These are phyloP conservation scores for Osmerus eperlanus DNA, from an alignment of 2,113 vertebrate genomes.

Conservation along the genomic window DNA sequence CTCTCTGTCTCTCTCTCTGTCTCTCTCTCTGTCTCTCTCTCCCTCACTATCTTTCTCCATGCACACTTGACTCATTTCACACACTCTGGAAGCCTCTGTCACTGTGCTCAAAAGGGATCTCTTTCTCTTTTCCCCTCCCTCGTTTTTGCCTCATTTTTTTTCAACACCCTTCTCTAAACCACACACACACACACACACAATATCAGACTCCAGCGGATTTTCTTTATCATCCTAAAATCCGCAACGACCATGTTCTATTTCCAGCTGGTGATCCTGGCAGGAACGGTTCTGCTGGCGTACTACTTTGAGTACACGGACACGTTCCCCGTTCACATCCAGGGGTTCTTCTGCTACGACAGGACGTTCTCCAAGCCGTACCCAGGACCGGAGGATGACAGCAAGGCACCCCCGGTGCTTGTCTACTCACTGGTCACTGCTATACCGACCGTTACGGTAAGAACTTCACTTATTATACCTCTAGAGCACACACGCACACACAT, in stretches of 20 bases:
- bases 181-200: not conserved
- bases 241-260: constrained; percentile 70
- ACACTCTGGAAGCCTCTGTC: constrained; percentile 60
- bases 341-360: constrained; percentile 90
- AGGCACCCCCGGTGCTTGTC: constrained; percentile 81
- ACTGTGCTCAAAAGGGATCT: constrained; percentile 48
- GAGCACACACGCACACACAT: constrained; percentile 4
- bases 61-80: constrained; percentile 66
- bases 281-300: constrained; percentile 86
- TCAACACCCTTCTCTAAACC: not conserved
- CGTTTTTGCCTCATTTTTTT: constrained; percentile 31
- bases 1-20: constrained; percentile 52
- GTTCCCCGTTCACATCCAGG: constrained; percentile 85
- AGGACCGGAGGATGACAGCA: constrained; percentile 80
- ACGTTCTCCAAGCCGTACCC: constrained; percentile 86
- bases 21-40: not conserved
- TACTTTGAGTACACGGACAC: constrained; percentile 92
- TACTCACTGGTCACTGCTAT: constrained; percentile 83
- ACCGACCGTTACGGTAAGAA: constrained; percentile 81
- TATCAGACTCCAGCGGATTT: not conserved
- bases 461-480: not conserved
- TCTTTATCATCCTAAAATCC: constrained; percentile 3
- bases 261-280: constrained; percentile 88
- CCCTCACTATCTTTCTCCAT: constrained; percentile 19
- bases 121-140: constrained; percentile 16